phyloP scores from a whole-genome alignment of 2,113 vertebrate species.

The Phalacrocorax aristotelis region DNA sequence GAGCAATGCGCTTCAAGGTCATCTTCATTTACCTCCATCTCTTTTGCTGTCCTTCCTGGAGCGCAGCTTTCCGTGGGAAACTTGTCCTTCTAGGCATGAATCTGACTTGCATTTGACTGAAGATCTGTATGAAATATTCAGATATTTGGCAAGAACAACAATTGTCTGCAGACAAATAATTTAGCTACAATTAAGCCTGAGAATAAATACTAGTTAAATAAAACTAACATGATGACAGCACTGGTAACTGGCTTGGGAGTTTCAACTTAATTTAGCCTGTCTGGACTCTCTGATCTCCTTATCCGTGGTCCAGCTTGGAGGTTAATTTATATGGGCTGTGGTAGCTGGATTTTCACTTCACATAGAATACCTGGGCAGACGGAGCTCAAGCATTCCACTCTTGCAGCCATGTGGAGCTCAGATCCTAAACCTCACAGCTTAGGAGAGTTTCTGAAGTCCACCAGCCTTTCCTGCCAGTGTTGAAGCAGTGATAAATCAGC shows the following conservation, averaged over 20 bases:
- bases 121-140: not conserved
- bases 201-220: not conserved
- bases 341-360: not conserved
- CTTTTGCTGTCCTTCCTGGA: conserved; percentile 34
- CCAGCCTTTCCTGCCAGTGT: not conserved
- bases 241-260: not conserved
- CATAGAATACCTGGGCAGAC: not conserved
- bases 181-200: not conserved
- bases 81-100: not conserved
- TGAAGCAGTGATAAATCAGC: not conserved
- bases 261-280: not conserved
- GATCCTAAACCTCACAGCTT: not conserved
- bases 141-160: not conserved
- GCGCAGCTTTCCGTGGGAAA: not conserved
- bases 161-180: not conserved
- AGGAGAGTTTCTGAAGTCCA: not conserved
- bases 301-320: not conserved
- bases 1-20: conserved; percentile 48
- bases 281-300: not conserved
- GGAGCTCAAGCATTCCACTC: not conserved
- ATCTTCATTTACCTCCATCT: conserved; percentile 45
- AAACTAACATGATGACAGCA: not conserved
- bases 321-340: not conserved
- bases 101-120: not conserved
- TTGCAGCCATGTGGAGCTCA: not conserved